Evolutionary conservation across 2,113 vertebrate genomes (phyloP).

Genomic region (Ctenomys sociabilis): DNA sequence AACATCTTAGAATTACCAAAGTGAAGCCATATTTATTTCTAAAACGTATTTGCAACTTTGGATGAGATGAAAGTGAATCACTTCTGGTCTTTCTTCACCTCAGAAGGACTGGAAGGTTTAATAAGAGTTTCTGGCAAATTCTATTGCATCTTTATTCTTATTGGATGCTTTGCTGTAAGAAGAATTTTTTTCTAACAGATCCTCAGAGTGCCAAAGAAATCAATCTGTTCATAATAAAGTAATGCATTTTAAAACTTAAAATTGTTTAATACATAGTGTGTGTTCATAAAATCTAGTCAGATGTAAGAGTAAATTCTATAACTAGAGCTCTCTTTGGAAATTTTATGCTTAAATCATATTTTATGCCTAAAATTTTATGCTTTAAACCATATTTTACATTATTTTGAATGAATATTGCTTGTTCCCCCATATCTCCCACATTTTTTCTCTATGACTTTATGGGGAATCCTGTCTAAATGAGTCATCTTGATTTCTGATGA

Average conservation of each 20-base stretch:
- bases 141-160: conserved; percentile 1
- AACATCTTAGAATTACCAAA: neutral
- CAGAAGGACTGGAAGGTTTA: neutral
- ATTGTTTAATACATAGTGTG: neutral
- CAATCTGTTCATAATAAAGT: neutral
- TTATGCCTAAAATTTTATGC: too few species aligned
- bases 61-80: neutral
- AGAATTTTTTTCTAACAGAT: neutral
- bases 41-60: neutral
- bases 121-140: neutral
- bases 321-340: neutral
- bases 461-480: neutral
- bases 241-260: conserved; percentile 32
- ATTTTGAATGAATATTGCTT: neutral
- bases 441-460: neutral
- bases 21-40: neutral
- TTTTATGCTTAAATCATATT: too few species aligned
- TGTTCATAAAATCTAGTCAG: neutral
- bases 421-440: neutral
- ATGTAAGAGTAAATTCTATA: neutral
- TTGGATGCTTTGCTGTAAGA: neutral
- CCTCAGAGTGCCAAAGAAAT: neutral
- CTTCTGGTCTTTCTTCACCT: neutral
- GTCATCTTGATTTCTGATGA: neutral
- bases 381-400: neutral